A percentile compares a stretch with the other conserved stretches of the same genome.
Evolutionary conservation across 2,888 invertebrate genomes (phyloP).

Genomic region (Synergus itoensis): DNA sequence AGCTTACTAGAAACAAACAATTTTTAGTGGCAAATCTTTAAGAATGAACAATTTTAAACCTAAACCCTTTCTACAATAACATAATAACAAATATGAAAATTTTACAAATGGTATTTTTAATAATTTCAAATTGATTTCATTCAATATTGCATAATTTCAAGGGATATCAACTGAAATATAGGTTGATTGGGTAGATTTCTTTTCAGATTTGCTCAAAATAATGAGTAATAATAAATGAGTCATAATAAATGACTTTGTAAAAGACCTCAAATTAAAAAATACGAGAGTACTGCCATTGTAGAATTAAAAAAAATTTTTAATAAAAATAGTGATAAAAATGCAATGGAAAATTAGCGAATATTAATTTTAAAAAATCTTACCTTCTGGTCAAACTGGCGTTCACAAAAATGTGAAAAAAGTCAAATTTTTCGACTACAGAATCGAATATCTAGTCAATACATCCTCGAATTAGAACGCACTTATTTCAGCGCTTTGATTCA

Average conservation of each 20-base stretch:
- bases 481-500: background rate
- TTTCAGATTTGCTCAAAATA: background rate
- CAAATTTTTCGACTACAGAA: slow-evolving; percentile 26
- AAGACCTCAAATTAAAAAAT: background rate
- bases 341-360: background rate
- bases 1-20: too few relatives aligned
- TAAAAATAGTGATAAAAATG: background rate
- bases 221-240: background rate
- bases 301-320: too few relatives aligned
- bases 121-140: too few relatives aligned
- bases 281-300: too few relatives aligned
- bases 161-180: too few relatives aligned
- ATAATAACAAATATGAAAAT: background rate
- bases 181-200: too few relatives aligned
- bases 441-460: slow-evolving; percentile 31
- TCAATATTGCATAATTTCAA: too few relatives aligned
- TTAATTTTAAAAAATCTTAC: background rate
- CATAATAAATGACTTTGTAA: background rate
- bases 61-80: background rate
- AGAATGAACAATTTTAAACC: background rate
- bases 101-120: background rate
- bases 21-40: background rate
- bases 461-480: slow-evolving; percentile 22
- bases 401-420: slow-evolving; percentile 12
- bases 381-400: slow-evolving; percentile 22